A percentile compares a stretch with the other conserved stretches of the same genome.
phyloP scores from a whole-genome alignment of 2,888 invertebrate genomes.

The Pammene fasciana region DNA sequence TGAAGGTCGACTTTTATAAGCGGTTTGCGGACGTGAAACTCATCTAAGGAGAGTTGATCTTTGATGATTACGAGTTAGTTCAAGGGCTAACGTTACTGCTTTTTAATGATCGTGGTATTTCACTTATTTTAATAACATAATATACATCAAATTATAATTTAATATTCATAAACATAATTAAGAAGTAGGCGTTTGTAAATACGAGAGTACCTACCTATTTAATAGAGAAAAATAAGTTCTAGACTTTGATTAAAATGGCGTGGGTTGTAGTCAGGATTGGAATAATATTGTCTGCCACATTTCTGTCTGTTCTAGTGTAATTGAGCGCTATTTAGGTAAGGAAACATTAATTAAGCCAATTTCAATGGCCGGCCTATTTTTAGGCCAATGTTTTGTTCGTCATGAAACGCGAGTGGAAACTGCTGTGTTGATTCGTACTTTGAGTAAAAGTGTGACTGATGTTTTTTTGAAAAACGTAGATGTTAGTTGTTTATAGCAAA shows the following conservation, averaged over 20 bases:
- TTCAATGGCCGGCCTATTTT: slow-evolving; percentile 37
- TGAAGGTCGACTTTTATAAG: slow-evolving; percentile 20
- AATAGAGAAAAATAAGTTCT: not conserved
- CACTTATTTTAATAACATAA: too few relatives aligned
- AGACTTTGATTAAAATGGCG: not conserved
- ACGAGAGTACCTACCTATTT: too few relatives aligned
- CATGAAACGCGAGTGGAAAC: slow-evolving; percentile 21
- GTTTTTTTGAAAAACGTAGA: not conserved
- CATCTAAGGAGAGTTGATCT: slow-evolving; percentile 2
- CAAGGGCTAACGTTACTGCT: not conserved
- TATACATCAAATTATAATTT: too few relatives aligned
- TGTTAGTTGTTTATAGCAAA: not conserved
- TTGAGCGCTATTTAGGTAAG: slow-evolving; percentile 69
- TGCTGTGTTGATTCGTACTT: slow-evolving; percentile 18
- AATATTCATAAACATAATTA: too few relatives aligned
- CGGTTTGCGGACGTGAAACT: not conserved
- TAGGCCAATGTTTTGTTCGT: slow-evolving; percentile 33
- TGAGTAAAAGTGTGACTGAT: slow-evolving; percentile 15
- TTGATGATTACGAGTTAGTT: slow-evolving; percentile 8
- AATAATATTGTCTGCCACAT: slow-evolving; percentile 4
- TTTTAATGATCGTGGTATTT: not conserved
- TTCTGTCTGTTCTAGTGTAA: slow-evolving; percentile 46
- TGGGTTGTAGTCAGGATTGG: not conserved
- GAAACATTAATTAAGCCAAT: slow-evolving; percentile 64
- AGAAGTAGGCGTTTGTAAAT: not conserved